phyloP scores from a whole-genome alignment of 1,140 invertebrate species.

The Lineus longissimus region DNA sequence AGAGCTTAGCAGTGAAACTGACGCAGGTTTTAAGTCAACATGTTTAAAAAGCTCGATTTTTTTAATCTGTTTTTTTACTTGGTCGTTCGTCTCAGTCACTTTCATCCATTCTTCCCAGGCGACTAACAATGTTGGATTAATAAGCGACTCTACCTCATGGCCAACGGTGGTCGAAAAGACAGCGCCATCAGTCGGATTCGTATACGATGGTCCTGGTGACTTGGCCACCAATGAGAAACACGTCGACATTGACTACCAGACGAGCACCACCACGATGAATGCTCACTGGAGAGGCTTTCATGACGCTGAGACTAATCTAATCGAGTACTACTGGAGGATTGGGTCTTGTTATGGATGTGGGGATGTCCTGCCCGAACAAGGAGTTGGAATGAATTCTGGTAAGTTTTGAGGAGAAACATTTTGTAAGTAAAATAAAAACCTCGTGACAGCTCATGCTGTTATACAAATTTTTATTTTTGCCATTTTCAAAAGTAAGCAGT shows the following conservation, averaged over 20 bases:
- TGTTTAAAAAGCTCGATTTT: too few relatives aligned
- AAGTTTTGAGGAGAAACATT: background rate
- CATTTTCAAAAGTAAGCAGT: too few relatives aligned
- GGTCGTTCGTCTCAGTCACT: too few relatives aligned
- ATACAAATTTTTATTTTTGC: too few relatives aligned
- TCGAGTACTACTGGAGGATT: constrained; percentile 18
- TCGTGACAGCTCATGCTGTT: too few relatives aligned
- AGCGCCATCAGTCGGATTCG: constrained; percentile 18
- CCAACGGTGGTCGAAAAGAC: background rate
- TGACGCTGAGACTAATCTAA: constrained; percentile 18
- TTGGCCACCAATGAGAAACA: background rate
- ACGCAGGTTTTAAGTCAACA: too few relatives aligned
- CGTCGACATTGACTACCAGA: constrained; percentile 4
- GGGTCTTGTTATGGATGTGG: constrained; percentile 27
- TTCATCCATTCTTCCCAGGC: constrained; percentile 19
- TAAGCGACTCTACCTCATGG: constrained; percentile 18
- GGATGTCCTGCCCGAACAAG: constrained; percentile 19
- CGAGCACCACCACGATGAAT: background rate
- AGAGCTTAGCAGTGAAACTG: too few relatives aligned
- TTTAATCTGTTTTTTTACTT: too few relatives aligned
- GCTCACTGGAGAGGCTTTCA: constrained; percentile 12
- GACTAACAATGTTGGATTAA: constrained; percentile 25
- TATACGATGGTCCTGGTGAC: constrained; percentile 18
- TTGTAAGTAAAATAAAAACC: too few relatives aligned
- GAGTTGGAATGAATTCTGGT: constrained; percentile 1